These are phyloP conservation scores for Syngnathus rostellatus DNA, from an alignment of 2,797 vertebrate species.

Conservation along the genomic window DNA sequence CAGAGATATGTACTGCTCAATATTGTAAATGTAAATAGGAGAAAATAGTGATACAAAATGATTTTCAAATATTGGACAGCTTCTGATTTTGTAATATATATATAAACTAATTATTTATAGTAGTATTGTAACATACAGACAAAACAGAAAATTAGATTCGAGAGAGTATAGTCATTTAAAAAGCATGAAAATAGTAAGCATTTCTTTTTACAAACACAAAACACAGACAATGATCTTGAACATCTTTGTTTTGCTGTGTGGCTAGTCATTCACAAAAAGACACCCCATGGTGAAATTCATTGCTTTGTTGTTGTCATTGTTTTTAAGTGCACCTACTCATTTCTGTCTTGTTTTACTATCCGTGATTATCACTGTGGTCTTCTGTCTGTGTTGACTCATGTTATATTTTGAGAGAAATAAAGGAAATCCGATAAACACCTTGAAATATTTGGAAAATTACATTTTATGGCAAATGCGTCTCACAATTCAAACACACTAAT, in stretches of 20 bases:
- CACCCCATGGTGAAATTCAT: conserved; percentile 44
- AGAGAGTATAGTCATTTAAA: conserved; percentile 66
- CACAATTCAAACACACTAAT: conserved; percentile 3
- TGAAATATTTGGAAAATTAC: conserved; percentile 48
- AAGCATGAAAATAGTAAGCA: conserved; percentile 60
- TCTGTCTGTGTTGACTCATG: conserved; percentile 71
- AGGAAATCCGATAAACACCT: conserved; percentile 64
- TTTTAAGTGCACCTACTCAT: conserved; percentile 52
- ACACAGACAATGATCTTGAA: conserved; percentile 46
- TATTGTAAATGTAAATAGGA: conserved; percentile 56
- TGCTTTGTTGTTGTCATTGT: conserved; percentile 18
- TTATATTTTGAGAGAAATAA: conserved; percentile 82
- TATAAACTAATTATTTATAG: conserved; percentile 65
- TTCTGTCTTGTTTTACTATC: conserved; percentile 64
- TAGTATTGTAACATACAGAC: conserved; percentile 70
- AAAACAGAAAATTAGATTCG: conserved; percentile 74
- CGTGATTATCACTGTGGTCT: conserved; percentile 69
- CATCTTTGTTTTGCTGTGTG: conserved; percentile 60
- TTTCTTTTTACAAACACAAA: conserved; percentile 76
- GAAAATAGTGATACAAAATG: conserved; percentile 48
- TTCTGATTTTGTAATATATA: conserved; percentile 59
- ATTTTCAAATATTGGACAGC: conserved; percentile 55
- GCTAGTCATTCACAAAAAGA: conserved; percentile 56
- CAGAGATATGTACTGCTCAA: conserved; percentile 51
- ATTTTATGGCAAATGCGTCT: conserved; percentile 33